Evolutionary conservation across 2,888 invertebrate species (phyloP), one percentile per base, ranked within the genome.

Genomic region (Tetragnatha montana): DNA sequence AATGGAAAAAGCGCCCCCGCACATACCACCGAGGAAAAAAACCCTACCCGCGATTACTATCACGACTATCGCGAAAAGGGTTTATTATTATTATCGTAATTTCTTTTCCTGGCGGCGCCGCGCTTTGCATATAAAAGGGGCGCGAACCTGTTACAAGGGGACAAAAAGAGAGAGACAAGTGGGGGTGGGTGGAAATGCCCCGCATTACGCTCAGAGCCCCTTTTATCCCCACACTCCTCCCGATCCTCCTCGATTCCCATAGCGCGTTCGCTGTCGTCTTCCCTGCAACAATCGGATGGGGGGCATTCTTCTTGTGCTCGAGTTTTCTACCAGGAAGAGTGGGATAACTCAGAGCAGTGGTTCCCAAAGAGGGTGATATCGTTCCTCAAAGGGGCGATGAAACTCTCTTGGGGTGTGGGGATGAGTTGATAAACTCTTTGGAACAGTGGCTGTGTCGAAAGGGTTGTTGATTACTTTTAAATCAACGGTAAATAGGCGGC

Each of bases 101-200:
- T 60, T 17, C 60, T 82, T 76, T 81, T 71, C 35, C 75, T 47
- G 49, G 87, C 87, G 50, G 70, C 50, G 51, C 69, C 60, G 86
- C 81, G 87, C 60, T 88, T 88, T 88, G 87, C 87, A 88, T 88
- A 88, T 88, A 88, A 88, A 88, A 88, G 87, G 87, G 80, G 17
- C 87, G 81, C 51, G 74, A 88, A 88, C 87, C 87, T 88, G 87
- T 88, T 88, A 88, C 87, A 78, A 81, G 78, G n/a, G 51, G 81
- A 88, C 87, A 60, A 78, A 82, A 75, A 70, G 82, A 81, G 82
- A 19, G 81, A 88, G 76, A 88, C 87, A 88, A 88, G 87, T 88
- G 87, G 87, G 70, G 87, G 70, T 49, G 8, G 82, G 87, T 76
- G 82, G 81, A 88, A 88, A 88, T 82, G 71, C 87, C 76, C 75